Evolutionary conservation across 2,888 invertebrate species (phyloP).

Genomic region (Cephonodes hylas): DNA sequence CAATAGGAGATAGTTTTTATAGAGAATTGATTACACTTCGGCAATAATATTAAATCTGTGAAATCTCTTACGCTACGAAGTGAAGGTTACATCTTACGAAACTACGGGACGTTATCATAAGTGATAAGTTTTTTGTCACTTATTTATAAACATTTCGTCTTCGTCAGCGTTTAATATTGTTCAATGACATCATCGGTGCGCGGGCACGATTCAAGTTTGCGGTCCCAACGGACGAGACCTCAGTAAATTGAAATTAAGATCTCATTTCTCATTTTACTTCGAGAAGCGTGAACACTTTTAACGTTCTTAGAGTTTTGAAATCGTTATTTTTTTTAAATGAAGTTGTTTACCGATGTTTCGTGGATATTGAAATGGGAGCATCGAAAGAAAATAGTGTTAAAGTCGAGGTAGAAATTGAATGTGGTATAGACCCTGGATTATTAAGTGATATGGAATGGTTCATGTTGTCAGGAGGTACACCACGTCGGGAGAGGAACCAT

Average conservation of each 20-base stretch:
- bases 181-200: slow-evolving; percentile 40
- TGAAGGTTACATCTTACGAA: not conserved
- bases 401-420: slow-evolving; percentile 63
- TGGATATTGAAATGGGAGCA: slow-evolving; percentile 30
- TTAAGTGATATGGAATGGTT: slow-evolving; percentile 67
- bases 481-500: slow-evolving; percentile 52
- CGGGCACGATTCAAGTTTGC: slow-evolving; percentile 24
- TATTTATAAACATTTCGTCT: slow-evolving; percentile 30
- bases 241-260: slow-evolving; percentile 15
- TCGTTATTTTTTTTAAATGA: not conserved
- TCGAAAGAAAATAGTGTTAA: slow-evolving; percentile 41
- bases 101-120: slow-evolving; percentile 36
- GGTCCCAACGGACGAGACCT: slow-evolving; percentile 18
- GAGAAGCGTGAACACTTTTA: slow-evolving; percentile 12
- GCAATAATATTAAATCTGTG: not conserved
- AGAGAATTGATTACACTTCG: not conserved
- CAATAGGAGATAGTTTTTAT: too few relatives aligned
- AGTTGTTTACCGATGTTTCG: not conserved
- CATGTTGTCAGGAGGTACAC: slow-evolving; percentile 65
- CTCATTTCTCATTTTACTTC: slow-evolving; percentile 30
- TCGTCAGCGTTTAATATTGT: slow-evolving; percentile 41
- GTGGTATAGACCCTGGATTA: slow-evolving; percentile 48
- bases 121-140: slow-evolving; percentile 41
- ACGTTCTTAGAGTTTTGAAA: not conserved
- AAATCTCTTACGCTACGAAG: not conserved